Percentiles rank a stretch among this genome's conserved stretches.
Evolutionary conservation across 2,797 vertebrate species (phyloP).

Genomic region (Cichlasoma orientale): DNA sequence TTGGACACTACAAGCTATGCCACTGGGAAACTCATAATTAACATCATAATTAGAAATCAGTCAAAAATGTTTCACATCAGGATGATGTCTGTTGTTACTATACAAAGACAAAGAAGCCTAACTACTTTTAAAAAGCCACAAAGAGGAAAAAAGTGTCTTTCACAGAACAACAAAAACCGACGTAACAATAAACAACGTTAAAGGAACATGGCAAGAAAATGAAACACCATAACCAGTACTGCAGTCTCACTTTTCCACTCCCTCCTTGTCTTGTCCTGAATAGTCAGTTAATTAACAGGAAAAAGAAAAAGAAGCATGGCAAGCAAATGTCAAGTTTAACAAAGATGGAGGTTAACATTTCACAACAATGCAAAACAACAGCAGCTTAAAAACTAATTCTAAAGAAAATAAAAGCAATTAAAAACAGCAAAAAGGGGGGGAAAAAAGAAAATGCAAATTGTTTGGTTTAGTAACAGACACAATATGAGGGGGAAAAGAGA

Average conservation of each 20-base stretch:
- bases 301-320: conserved; percentile 19
- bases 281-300: conserved; percentile 60
- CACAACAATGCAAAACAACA: conserved; percentile 47
- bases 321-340: conserved; percentile 64
- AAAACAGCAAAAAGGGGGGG: conserved; percentile 42
- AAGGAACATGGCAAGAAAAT: conserved; percentile 12
- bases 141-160: background rate
- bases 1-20: background rate
- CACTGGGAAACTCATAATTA: background rate
- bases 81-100: too few species aligned
- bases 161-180: conserved; percentile 10
- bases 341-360: conserved; percentile 62
- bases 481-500: conserved; percentile 23
- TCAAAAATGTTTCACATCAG: background rate
- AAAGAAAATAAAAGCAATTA: conserved; percentile 62
- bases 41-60: background rate
- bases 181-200: conserved; percentile 19
- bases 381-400: conserved; percentile 33
- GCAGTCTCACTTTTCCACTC: background rate
- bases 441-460: conserved; percentile 44
- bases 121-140: background rate
- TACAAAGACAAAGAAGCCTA: conserved; percentile 5
- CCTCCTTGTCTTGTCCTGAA: conserved; percentile 27
- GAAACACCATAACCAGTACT: conserved; percentile 29
- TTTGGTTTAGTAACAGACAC: conserved; percentile 36